These are phyloP conservation scores for Gila robusta DNA, from an alignment of 2,797 vertebrate species.

Conservation along the genomic window DNA sequence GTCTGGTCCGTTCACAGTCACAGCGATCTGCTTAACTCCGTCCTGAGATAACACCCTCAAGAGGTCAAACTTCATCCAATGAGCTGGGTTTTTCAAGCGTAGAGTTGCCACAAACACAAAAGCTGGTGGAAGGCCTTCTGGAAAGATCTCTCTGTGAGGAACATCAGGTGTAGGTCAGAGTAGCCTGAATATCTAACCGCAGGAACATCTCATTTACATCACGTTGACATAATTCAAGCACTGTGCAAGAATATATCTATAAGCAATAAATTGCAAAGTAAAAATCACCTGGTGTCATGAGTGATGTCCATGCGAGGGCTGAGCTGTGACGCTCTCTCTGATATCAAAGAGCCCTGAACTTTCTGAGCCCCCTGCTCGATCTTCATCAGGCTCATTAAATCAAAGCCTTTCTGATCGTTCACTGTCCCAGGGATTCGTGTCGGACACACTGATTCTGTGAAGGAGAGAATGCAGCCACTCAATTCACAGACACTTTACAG, in stretches of 20 bases:
- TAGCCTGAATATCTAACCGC: neutral
- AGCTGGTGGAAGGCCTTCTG: slow-evolving; percentile 88
- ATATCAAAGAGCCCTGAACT: slow-evolving; percentile 80
- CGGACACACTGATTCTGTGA: slow-evolving; percentile 86
- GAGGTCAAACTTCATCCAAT: slow-evolving; percentile 85
- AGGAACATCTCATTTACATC: neutral
- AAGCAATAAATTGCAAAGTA: neutral
- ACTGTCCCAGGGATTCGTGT: slow-evolving; percentile 84
- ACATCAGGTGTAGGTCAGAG: neutral
- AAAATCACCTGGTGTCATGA: slow-evolving; percentile 81
- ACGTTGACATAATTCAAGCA: neutral
- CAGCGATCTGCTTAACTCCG: slow-evolving; percentile 82
- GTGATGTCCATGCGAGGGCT: slow-evolving; percentile 81
- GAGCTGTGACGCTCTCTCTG: slow-evolving; percentile 84
- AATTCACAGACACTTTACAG: neutral
- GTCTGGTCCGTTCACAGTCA: slow-evolving; percentile 83
- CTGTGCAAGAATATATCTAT: neutral
- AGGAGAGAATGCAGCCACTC: neutral
- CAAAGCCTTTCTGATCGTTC: slow-evolving; percentile 88
- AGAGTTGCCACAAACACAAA: slow-evolving; percentile 88
- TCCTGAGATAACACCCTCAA: slow-evolving; percentile 84
- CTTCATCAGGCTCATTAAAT: slow-evolving; percentile 84
- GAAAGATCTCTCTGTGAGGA: slow-evolving; percentile 82
- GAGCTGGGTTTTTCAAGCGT: slow-evolving; percentile 78
- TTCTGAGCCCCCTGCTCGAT: slow-evolving; percentile 83